Evolutionary conservation across 2,797 vertebrate genomes (phyloP), one percentile per base, ranked within the genome.

Genomic region (Anabacerthia variegaticeps): DNA sequence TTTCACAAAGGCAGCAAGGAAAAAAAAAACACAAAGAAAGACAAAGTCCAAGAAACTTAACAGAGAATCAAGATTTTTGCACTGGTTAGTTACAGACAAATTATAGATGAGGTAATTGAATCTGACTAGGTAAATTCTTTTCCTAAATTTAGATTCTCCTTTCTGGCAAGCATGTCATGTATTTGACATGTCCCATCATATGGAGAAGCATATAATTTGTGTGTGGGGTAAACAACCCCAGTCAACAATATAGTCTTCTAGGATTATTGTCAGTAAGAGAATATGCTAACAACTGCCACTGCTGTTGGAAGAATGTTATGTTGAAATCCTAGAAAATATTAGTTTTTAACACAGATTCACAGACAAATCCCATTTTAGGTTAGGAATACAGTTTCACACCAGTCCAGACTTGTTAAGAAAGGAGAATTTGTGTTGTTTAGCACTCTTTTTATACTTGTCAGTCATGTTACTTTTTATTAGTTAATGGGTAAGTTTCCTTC

Each of bases 141-240:
- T 77, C 26, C 34, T 81, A 54, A 54, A 71, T 55, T 32, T 48
- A 34, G 26, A 22, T 73, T 65, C 6, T 62, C 27, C 27, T 54
- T 81, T 78, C 77, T 78, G 24, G 24, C n/a, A 32, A 59, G 24
- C 5, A n/a, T 17, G 17, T 18, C 13, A 14, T 18, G 16, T 34
- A 23, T 8, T 12, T 89, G 39, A 66, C 9, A 8, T 36, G 12
- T 55, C 10, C 24, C 24, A 56, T 17, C n/a, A 30, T 11, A 12
- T 7, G 43, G 32, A 14, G n/a, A 55, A 58, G 4, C 3, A 13
- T 1, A 36, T 19, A 5, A 48, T 6, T 36, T 67, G 1, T 39
- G 9, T 10, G 6, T 13, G 4, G 12, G 9, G 4, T 44, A 22
- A 59, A 72, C 0, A 2, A 59, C 18, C 6, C 8, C 39, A 30